Base-by-base conservation (phyloP, 2,797 vertebrate genomes). In the Falco concolor region DNA sequence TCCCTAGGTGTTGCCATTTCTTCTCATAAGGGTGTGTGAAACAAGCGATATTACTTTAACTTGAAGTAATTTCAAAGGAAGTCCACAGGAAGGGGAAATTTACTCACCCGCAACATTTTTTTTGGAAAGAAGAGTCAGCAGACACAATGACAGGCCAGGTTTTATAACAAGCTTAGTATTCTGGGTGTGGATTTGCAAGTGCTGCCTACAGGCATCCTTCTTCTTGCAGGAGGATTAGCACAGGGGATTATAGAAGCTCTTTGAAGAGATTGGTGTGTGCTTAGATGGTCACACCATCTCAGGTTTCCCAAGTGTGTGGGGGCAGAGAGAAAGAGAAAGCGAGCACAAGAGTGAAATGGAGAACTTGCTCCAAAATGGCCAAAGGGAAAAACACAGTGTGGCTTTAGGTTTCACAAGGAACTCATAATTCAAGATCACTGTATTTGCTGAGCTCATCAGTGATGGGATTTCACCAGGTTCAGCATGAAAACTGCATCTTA, bases 111-210 rank as follows among this genome's bases (percentile, higher is more conserved):
- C 30, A 72, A 65, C 7, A 18, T 19, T 69, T 61, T 77, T 5
- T 24, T 60, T 78, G 70, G 80, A 40, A 96, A 74, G 0, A 30
- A 32, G 0, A 83, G 50, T 76, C 80, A 90, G 70, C 80, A 87
- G 77, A 53, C 12, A 2, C 47, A 54, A 65, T 0, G 3, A 63
- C 63, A 61, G 56, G 63, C 70, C 56, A 67, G 70, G 63, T 95
- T 93, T 96, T 95, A 84, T 90, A 96, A 89, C 34, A 67, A 56
- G 91, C 80, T 91, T 96, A 52, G 50, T 68, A 77, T 70, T 47
- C 65, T 69, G 83, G 32, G 89, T 90, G 74, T 88, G 88, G 91
- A 93, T 93, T 91, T 91, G 80, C 63, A 84, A 91, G 70, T 27
- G 15, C 85, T 91, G 91, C 74, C 80, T 74, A 69, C 56, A 57